phyloP scores from a whole-genome alignment of 2,888 invertebrate genomes.

The Drosophila pegasa region DNA sequence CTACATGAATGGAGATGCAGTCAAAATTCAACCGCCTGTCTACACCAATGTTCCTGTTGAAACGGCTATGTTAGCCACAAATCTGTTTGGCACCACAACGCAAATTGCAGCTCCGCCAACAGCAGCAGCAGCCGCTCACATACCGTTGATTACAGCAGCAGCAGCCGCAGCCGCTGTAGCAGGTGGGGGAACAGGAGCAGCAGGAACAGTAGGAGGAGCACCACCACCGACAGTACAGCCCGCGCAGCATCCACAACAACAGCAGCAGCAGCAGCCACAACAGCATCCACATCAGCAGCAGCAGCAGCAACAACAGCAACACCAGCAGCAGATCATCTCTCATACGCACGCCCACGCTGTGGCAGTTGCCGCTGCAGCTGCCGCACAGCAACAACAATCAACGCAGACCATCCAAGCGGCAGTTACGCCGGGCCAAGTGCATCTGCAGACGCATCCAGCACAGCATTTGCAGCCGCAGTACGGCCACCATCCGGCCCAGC shows the following conservation, averaged over 20 bases:
- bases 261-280: constrained; percentile 43
- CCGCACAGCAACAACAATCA: constrained; percentile 59
- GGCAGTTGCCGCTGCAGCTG: constrained; percentile 59
- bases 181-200: constrained; percentile 73
- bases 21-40: constrained; percentile 88
- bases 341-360: constrained; percentile 65
- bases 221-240: constrained; percentile 62
- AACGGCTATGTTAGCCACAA: constrained; percentile 86
- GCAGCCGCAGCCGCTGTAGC: constrained; percentile 75
- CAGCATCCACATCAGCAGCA: constrained; percentile 52
- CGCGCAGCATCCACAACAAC: constrained; percentile 46
- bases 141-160: constrained; percentile 82
- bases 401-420: constrained; percentile 68
- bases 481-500: constrained; percentile 61
- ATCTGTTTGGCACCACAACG: constrained; percentile 83
- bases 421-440: constrained; percentile 51
- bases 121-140: constrained; percentile 76
- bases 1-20: constrained; percentile 94
- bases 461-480: constrained; percentile 69
- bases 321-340: constrained; percentile 56
- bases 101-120: constrained; percentile 77
- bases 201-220: constrained; percentile 60
- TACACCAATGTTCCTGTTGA: constrained; percentile 89
- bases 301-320: constrained; percentile 46
- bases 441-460: constrained; percentile 48